Conservation (phyloP, 2,797 vertebrate species). For the Epinephelus coioides region DNA sequence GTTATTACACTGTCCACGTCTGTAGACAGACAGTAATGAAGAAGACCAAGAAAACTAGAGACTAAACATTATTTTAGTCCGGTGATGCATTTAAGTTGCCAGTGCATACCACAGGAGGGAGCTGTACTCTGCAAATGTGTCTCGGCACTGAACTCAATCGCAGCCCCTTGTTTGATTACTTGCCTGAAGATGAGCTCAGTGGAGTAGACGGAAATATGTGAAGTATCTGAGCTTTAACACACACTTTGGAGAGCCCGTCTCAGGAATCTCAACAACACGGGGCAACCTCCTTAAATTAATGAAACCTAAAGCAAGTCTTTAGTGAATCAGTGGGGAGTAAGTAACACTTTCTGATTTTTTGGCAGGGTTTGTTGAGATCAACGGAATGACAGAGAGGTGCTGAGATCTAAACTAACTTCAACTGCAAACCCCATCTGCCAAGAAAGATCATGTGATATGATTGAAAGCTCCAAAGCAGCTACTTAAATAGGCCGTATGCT, state of each 20-base stretch:
- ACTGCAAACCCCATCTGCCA: background rate
- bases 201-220: conserved; percentile 29
- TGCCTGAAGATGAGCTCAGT: conserved; percentile 9
- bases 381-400: background rate
- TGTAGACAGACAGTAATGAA: conserved; percentile 1
- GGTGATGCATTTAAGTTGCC: background rate
- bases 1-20: background rate
- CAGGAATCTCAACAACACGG: background rate
- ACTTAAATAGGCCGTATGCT: background rate
- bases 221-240: conserved; percentile 16
- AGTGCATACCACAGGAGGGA: conserved; percentile 71
- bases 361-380: background rate
- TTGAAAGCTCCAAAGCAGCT: background rate
- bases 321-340: background rate
- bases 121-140: conserved; percentile 51
- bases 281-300: background rate
- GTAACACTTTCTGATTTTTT: background rate
- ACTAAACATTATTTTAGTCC: background rate
- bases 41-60: background rate
- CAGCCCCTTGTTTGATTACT: background rate
- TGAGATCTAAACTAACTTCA: background rate
- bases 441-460: background rate
- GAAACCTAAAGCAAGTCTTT: background rate
- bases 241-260: background rate
- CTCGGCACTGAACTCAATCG: conserved; percentile 10